These are phyloP conservation scores for Leptinotarsa haldemani DNA, from an alignment of 2,888 invertebrate genomes.

Conservation along the genomic window DNA sequence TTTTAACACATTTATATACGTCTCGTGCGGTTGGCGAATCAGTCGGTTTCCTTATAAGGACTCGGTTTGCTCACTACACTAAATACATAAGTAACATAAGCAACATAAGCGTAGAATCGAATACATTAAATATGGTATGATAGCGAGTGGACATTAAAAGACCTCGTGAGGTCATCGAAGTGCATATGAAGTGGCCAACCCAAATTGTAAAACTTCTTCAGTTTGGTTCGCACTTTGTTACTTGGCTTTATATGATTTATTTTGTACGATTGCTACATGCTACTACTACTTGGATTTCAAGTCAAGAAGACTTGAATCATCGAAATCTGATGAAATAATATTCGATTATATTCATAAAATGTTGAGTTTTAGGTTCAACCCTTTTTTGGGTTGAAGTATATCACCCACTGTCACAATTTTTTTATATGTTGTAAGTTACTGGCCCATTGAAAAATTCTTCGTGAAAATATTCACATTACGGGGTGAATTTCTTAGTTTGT, in stretches of 20 bases:
- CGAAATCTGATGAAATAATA: too few relatives aligned
- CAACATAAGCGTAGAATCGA: not conserved
- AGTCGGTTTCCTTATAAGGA: conserved; percentile 17
- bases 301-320: too few relatives aligned
- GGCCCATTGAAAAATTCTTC: too few relatives aligned
- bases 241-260: not conserved
- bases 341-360: too few relatives aligned
- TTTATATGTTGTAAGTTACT: too few relatives aligned
- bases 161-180: conserved; percentile 1
- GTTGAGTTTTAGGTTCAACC: too few relatives aligned
- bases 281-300: too few relatives aligned
- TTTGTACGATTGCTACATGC: not conserved
- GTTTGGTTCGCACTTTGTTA: not conserved
- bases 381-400: too few relatives aligned
- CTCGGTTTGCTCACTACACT: conserved; percentile 6
- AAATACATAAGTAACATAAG: conserved; percentile 17
- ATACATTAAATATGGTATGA: conserved; percentile 3
- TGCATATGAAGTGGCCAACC: conserved; percentile 2
- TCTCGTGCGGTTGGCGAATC: conserved; percentile 12
- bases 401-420: too few relatives aligned
- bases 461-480: too few relatives aligned
- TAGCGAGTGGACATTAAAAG: conserved; percentile 5
- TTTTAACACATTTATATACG: not conserved
- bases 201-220: not conserved
- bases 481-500: too few relatives aligned